Conservation (phyloP, 92 coral and sea anemone species). For the Scolanthus callimorphus region DNA sequence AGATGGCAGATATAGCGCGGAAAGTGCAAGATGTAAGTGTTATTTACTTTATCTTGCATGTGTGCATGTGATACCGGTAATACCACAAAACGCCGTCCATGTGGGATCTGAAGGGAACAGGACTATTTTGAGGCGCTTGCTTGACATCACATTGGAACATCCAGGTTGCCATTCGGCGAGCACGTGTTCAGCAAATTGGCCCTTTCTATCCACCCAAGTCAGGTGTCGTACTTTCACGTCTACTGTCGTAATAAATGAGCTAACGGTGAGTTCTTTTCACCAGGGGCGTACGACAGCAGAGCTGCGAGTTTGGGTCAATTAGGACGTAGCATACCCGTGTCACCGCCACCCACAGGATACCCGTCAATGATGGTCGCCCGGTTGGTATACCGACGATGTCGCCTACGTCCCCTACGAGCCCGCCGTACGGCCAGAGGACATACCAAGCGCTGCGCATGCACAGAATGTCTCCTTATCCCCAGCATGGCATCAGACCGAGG, state of each 20-base stretch:
- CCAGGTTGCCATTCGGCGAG: too few species aligned
- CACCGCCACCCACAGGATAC: conserved; percentile 64
- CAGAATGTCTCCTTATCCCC: conserved; percentile 91
- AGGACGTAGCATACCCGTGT: conserved; percentile 38
- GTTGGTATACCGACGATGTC: conserved; percentile 73
- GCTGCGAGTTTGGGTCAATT: conserved; percentile 27
- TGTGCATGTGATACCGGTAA: not conserved
- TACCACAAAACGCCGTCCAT: too few species aligned
- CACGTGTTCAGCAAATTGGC: too few species aligned
- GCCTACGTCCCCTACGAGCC: conserved; percentile 93
- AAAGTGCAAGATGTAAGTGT: conserved; percentile 6
- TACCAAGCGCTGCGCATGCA: conserved; percentile 92
- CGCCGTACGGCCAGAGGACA: conserved; percentile 93
- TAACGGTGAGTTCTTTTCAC: too few species aligned
- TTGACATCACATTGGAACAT: not conserved
- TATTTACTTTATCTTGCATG: not conserved
- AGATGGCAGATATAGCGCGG: not conserved
- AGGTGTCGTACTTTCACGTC: too few species aligned
- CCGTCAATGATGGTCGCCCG: conserved; percentile 75
- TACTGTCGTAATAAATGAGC: not conserved
- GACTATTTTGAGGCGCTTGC: too few species aligned
- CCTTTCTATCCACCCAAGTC: too few species aligned
- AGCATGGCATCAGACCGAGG: conserved; percentile 33
- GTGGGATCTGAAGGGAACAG: too few species aligned
- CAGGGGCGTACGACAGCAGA: conserved; percentile 33